Base-by-base conservation (phyloP, 2,113 vertebrate species). In the Aegypius monachus region DNA sequence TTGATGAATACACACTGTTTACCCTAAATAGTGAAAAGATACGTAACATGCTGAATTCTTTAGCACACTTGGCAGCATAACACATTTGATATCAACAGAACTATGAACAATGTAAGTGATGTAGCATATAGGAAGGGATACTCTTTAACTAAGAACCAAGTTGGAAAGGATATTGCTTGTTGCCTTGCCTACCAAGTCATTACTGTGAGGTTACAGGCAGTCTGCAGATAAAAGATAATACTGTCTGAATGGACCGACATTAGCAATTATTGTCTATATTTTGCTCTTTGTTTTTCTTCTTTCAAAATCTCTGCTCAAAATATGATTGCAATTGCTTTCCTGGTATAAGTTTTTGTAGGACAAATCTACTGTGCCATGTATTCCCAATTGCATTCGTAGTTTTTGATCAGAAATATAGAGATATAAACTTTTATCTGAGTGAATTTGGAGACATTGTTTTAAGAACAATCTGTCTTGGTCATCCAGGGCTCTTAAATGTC, bases 11-110 rank as follows among this genome's bases (percentile, higher is more conserved):
- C 32, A 78, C 56, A 87, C 77, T 95, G 84, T 96, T 94, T 91
- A 96, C 75, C n/a, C 90, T 59, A 87, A 87, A 68, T 19, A 95
- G 86, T 72, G 75, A 34, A 93, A 90, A 93, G 80, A 88, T 88
- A 53, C 2, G 0, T 79, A 88, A 92, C 68, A 83, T 94, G 52
- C 91, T 89, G 95, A 68, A 31, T 77, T 96, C 92, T 82, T 94
- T 75, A 72, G 74, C 71, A 53, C n/a, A 4, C 45, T n/a, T 86
- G 70, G 82, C 47, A 81, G 34, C 5, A 2, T 34, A 67, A 27
- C 38, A 79, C 3, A 1, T 82, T 53, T 26, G 11, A 6, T 52
- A 63, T 21, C 63, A 91, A 22, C 23, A 68, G 34, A 65, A 62
- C 47, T 31, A 56, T 48, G 93, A 82, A 80, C 71, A 91, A 63